Base-by-base conservation (phyloP, 2,797 vertebrate species). In the Tarsius wallacei region DNA sequence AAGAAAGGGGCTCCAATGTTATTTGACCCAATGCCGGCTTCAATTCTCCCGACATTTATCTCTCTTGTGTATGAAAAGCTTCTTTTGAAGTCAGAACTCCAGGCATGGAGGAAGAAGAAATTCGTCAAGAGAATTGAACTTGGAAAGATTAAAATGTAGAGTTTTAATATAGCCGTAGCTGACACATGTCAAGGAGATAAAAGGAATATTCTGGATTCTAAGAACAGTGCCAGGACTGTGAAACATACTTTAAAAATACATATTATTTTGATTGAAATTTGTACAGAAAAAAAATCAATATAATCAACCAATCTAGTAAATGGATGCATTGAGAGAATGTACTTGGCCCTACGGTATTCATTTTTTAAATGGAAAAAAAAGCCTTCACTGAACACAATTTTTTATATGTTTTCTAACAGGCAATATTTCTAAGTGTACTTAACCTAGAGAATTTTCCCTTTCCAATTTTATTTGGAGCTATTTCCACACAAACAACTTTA, bases 181-280 rank as follows among this genome's bases (percentile, higher is more conserved):
- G 98, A 91, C 96, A 94, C 83, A 64, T 90, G 96, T 96, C 96
- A 93, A 87, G 51, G 63, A 97, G 96, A 96, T 95, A 87, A 96
- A 96, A 97, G 89, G 87, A 53, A 94, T 93, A 89, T 55, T 87
- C 59, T 42, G 91, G 87, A 84, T 78, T 92, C 70, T 36, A n/a
- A 93, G 87, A 93, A 82, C 80, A 57, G n/a, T 31, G 82, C 36
- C 87, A 86, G 33, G 42, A 82, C 89, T 61, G 47, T 19, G 33
- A 86, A 87, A 36, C 53, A 59, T 47, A 15, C 84, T 93, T 93
- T 96, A 68, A 95, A 94, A 93, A 88, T 85, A 83, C 83, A 42
- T 87, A 95, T 82, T 96, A 97, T 96, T 97, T 96, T 91, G 91
- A 95, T 86, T 93, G 93, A 97, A 97, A 96, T 96, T 93, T 95